Conservation (phyloP, 2,797 vertebrate species). For the Ptychobarbus kaznakovi region DNA sequence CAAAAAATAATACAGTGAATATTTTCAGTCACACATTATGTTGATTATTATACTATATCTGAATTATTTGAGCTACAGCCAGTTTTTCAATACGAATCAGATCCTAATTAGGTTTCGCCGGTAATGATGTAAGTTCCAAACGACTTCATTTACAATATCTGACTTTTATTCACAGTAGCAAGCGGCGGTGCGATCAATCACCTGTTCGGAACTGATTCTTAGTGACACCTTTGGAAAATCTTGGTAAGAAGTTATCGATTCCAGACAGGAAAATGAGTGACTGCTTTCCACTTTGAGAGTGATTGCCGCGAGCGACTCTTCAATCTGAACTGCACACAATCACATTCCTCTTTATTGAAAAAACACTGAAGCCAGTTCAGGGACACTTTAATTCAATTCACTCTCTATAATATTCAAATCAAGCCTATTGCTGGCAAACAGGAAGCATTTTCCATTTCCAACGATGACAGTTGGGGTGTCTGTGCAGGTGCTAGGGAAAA, state of each 20-base stretch:
- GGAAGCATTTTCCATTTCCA: slow-evolving; percentile 20
- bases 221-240: slow-evolving; percentile 48
- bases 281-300: slow-evolving; percentile 44
- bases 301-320: slow-evolving; percentile 29
- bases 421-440: slow-evolving; percentile 33
- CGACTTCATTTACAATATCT: slow-evolving; percentile 32
- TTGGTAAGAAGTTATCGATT: slow-evolving; percentile 46
- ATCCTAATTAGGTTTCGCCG: slow-evolving; percentile 15
- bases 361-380: slow-evolving; percentile 52
- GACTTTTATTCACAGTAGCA: not conserved
- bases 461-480: slow-evolving; percentile 16
- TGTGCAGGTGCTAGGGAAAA: slow-evolving; percentile 27
- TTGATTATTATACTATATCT: slow-evolving; percentile 27
- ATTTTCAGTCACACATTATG: slow-evolving; percentile 1
- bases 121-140: slow-evolving; percentile 34
- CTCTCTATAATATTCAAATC: slow-evolving; percentile 57
- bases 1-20: slow-evolving; percentile 13
- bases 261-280: slow-evolving; percentile 50
- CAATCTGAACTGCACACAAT: slow-evolving; percentile 46
- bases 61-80: slow-evolving; percentile 19
- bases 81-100: slow-evolving; percentile 38
- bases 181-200: slow-evolving; percentile 21
- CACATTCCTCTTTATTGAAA: slow-evolving; percentile 58
- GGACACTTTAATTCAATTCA: slow-evolving; percentile 58
- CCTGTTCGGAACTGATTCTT: slow-evolving; percentile 29